Evolutionary conservation across 2,888 invertebrate genomes (phyloP), one percentile per base, ranked within the genome.

Genomic region (Agonopterix arenella): DNA sequence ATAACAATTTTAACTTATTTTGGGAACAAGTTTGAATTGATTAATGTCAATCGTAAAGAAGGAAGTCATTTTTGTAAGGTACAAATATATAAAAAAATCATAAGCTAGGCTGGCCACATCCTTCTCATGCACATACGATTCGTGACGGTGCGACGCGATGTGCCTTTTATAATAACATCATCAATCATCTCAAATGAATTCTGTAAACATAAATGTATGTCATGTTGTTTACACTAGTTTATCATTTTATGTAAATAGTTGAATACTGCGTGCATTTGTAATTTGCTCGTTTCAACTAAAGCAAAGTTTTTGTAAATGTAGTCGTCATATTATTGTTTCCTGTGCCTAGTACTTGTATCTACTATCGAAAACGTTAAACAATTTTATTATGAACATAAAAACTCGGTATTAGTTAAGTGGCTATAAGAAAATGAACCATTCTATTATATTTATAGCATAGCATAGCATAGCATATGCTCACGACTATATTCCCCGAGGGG

Each of bases 71-170:
- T 28, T 28, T 28, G 28, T 28, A 28, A 28, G 28, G 28, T 28
- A 7, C 28, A 28, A 28, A 28, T 28, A 7, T 7, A 5, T 5
- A 28, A 28, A 28, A 28, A 28, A 28, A 18, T 45, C 28, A 18
- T 8, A 36, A 13, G 45, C 37, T 11, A 44, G 41, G 45, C 37
- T 11, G 40, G 41, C 52, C 54, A 48, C 53, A 54, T 55, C 57
- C 59, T 53, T 59, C 53, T 56, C 53, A 54, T 51, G n/a, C 38
- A 40, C 42, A 50, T 41, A 43, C 43, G 54, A 53, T 53, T 51
- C 52, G 50, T 52, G 54, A 51, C 48, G 48, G 52, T 52, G 54
- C 49, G 48, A 50, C n/a, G n/a, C 46, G 48, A 50, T 13, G n/a
- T 48, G 8, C 18, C 41, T 44, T 51, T 51, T 47, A 46, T 50